These are phyloP conservation scores for Cirrhinus mrigala DNA, from an alignment of 2,797 vertebrate species.

Conservation along the genomic window DNA sequence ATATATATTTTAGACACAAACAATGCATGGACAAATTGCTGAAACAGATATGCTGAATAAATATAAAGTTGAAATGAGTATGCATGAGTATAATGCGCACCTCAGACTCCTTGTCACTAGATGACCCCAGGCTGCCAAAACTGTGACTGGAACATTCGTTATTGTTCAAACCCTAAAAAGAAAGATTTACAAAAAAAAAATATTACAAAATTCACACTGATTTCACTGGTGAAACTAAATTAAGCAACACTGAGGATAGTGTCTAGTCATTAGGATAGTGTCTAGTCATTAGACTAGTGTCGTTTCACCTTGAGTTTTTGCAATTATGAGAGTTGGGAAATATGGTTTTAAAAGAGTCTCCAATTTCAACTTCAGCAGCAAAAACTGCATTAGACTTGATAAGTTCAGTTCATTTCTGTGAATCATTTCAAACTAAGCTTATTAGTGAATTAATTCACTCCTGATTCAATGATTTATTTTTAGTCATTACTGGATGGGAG, in stretches of 20 bases:
- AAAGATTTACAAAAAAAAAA: conserved; percentile 16
- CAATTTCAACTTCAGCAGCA: neutral
- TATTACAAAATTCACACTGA: neutral
- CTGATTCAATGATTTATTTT: neutral
- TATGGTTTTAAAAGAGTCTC: neutral
- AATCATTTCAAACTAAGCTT: neutral
- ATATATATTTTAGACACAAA: conserved; percentile 35
- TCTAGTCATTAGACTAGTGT: too few species aligned
- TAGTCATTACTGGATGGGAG: neutral
- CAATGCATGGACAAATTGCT: neutral
- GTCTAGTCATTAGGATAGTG: neutral
- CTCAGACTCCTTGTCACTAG: conserved; percentile 99
- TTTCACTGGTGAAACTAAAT: neutral
- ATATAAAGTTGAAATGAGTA: neutral
- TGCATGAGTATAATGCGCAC: conserved; percentile 74
- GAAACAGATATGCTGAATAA: neutral
- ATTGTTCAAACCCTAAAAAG: conserved; percentile 90
- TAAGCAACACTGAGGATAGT: neutral
- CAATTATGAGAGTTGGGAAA: neutral
- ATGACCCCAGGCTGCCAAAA: conserved; percentile 97
- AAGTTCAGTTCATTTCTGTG: neutral
- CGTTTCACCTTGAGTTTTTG: neutral
- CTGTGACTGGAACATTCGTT: conserved; percentile 99
- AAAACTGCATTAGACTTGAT: neutral
- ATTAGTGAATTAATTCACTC: neutral